phyloP scores from a whole-genome alignment of 2,888 invertebrate species.

The Ernsta delagoae region DNA sequence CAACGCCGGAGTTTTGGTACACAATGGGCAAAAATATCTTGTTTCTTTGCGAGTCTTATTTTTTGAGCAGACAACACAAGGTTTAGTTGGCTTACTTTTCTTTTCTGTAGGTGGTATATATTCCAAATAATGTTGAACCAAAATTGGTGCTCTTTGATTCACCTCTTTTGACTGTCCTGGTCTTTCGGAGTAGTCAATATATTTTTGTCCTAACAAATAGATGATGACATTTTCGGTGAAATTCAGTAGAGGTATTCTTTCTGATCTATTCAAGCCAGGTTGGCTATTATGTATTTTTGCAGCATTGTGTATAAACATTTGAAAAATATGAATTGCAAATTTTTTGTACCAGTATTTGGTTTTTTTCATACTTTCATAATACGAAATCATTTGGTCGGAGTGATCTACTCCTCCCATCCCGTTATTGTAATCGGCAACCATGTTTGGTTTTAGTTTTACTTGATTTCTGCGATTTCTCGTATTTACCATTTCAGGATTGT shows the following conservation, averaged over 20 bases:
- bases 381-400: conserved; percentile 4
- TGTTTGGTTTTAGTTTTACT: background rate
- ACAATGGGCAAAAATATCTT: conserved; percentile 34
- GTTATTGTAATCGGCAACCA: background rate
- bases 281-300: conserved; percentile 21
- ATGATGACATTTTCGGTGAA: conserved; percentile 8
- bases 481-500: conserved; percentile 32
- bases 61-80: conserved; percentile 41
- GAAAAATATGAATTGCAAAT: conserved; percentile 8
- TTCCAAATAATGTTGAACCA: conserved; percentile 35
- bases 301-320: conserved; percentile 26
- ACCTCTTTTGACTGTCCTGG: conserved; percentile 3
- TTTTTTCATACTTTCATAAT: background rate
- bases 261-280: conserved; percentile 7
- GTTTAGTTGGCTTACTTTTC: conserved; percentile 36
- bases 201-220: conserved; percentile 10
- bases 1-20: conserved; percentile 39
- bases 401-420: background rate
- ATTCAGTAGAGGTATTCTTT: conserved; percentile 3
- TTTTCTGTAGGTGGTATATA: conserved; percentile 36
- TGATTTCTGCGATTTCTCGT: background rate
- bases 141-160: conserved; percentile 4
- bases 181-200: conserved; percentile 5
- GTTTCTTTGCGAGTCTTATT: conserved; percentile 41
- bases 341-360: conserved; percentile 2